A percentile compares a stretch with the other conserved stretches of the same genome.
These are phyloP conservation scores for Eurypyga helias DNA, from an alignment of 2,113 vertebrate genomes.

Conservation along the genomic window DNA sequence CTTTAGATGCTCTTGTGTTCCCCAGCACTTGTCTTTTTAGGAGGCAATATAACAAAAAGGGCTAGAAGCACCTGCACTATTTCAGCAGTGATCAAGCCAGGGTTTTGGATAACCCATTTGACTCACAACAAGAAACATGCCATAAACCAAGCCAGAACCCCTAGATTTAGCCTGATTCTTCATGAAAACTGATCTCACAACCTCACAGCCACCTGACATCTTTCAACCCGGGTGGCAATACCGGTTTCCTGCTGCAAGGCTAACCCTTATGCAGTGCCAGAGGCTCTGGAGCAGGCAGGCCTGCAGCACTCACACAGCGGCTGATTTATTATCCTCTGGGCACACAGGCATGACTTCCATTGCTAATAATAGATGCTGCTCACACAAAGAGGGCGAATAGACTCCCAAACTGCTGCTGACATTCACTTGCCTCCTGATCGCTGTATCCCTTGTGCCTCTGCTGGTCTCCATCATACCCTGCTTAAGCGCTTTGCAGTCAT, in stretches of 20 bases:
- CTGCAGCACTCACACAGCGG: neutral
- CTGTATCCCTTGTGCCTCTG: neutral
- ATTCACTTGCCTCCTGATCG: neutral
- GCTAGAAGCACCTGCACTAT: neutral
- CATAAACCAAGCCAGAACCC: neutral
- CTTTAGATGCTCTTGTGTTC: neutral
- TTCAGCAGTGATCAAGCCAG: neutral
- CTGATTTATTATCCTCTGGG: constrained; percentile 4
- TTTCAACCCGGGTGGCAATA: neutral
- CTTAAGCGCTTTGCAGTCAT: neutral
- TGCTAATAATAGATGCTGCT: neutral
- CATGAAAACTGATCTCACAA: neutral
- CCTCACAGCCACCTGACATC: neutral
- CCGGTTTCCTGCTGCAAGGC: neutral
- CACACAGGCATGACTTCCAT: neutral
- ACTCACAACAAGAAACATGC: neutral
- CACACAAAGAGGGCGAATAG: neutral
- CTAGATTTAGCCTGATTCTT: neutral
- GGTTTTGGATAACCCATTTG: neutral
- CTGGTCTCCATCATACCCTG: neutral
- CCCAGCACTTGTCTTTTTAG: neutral
- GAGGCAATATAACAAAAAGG: neutral
- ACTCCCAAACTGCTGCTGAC: neutral
- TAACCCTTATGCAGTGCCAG: neutral
- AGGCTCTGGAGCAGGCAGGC: neutral